Percentiles rank a stretch among this genome's conserved stretches.
Evolutionary conservation across 1,140 invertebrate genomes (phyloP).

Genomic region (Drosophila azteca): DNA sequence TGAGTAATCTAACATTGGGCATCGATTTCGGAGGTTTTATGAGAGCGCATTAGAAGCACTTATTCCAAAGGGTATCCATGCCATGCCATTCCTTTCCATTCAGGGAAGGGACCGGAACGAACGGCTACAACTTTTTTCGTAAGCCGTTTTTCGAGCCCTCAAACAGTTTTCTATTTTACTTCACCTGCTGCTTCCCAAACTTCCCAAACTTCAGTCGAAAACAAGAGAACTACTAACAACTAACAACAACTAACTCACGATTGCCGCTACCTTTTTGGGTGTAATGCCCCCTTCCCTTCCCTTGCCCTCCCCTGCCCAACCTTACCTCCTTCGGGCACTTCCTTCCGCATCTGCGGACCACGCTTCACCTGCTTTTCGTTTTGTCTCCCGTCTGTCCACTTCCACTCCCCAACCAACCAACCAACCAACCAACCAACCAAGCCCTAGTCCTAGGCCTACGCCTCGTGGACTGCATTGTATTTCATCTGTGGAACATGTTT

Average conservation of each 20-base stretch:
- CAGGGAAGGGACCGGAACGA: too few species aligned
- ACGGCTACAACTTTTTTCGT: constrained; percentile 17
- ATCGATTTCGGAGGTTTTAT: constrained; percentile 23
- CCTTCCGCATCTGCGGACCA: constrained; percentile 39
- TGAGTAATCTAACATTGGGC: constrained; percentile 62
- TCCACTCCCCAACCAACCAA: background rate
- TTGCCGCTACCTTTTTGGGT: background rate
- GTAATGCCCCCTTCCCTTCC: background rate
- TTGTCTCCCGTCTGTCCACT: constrained; percentile 8
- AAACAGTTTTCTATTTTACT: constrained; percentile 29
- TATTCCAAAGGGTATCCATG: constrained; percentile 27
- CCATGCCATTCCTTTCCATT: too few species aligned
- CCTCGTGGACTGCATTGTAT: constrained; percentile 45
- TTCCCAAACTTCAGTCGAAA: constrained; percentile 42
- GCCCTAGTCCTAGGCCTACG: constrained; percentile 40
- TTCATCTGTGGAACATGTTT: constrained; percentile 44
- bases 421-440: background rate
- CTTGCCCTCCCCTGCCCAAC: background rate
- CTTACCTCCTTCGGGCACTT: constrained; percentile 12
- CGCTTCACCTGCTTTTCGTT: constrained; percentile 39
- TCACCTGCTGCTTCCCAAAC: constrained; percentile 31
- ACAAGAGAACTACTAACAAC: constrained; percentile 43
- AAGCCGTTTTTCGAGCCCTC: constrained; percentile 23
- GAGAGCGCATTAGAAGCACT: constrained; percentile 10
- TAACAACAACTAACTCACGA: constrained; percentile 27